phyloP scores from a whole-genome alignment of 2,888 invertebrate genomes.

The Conops quadrifasciatus region DNA sequence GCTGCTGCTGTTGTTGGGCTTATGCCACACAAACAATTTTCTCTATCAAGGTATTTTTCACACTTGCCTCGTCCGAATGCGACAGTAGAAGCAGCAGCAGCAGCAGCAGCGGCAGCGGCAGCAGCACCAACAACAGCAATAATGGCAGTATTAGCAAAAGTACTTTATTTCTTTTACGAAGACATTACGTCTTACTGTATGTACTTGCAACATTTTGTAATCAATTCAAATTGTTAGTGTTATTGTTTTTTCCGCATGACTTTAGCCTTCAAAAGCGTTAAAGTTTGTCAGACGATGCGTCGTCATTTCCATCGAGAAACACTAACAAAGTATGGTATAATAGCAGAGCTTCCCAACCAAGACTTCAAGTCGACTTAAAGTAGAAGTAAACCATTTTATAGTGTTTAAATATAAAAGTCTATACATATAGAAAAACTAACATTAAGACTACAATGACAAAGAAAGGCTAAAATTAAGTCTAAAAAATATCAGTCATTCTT shows the following conservation, averaged over 20 bases:
- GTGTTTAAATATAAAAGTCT: too few species aligned
- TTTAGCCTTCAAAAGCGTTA: not conserved
- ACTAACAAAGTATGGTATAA: not conserved
- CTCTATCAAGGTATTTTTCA: constrained; percentile 21
- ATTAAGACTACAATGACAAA: too few species aligned
- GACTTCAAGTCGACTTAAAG: too few species aligned
- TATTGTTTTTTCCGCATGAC: not conserved
- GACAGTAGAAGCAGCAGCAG: not conserved
- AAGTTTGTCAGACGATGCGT: constrained; percentile 25
- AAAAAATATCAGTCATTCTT: too few species aligned
- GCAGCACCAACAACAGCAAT: too few species aligned
- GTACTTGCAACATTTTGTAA: constrained; percentile 13
- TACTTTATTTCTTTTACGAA: too few species aligned
- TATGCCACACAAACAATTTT: constrained; percentile 19
- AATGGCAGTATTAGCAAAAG: too few species aligned
- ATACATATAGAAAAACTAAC: too few species aligned
- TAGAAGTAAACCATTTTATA: too few species aligned
- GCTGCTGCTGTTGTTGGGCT: constrained; percentile 8
- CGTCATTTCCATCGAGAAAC: not conserved
- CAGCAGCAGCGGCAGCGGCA: not conserved
- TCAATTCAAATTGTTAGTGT: constrained; percentile 5
- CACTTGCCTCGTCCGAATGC: constrained; percentile 3
- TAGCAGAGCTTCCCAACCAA: constrained; percentile 13
- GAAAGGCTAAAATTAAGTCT: too few species aligned
- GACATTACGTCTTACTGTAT: not conserved